Base-by-base conservation (phyloP, 2,797 vertebrate species). In the Melanotaenia trifasciata region DNA sequence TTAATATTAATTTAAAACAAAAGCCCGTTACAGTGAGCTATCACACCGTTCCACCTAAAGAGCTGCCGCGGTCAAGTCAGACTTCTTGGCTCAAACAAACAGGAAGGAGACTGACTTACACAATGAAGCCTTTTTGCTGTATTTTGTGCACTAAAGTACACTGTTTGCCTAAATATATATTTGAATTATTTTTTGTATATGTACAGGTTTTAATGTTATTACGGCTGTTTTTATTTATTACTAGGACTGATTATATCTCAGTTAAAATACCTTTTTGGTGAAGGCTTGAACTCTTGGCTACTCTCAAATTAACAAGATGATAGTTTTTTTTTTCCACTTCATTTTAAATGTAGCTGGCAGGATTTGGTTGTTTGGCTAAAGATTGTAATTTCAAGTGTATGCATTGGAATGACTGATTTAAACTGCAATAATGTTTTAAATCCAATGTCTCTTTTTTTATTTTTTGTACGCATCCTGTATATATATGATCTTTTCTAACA, bases 181-280 rank as follows among this genome's bases (percentile, higher is more conserved):
- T 87, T 90, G 75, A 88, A 84, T 87, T 88, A 72, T 78, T 86
- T 91, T 89, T 73, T 90, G 89, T 89, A 16, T 60, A 60, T 94
- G 90, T 93, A 93, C 82, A 91, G 87, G 58, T 92, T 89, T 69
- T 89, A 83, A 81, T 87, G 79, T 91, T 87, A 91, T 90, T 87
- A 76, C 84, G 79, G 75, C 85, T 79, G 81, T 92, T 93, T 83
- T 92, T 92, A 95, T 93, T 95, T 95, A 94, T 95, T 94, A 64
- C 84, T 82, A 74, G 79, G 64, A 83, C 89, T 87, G 59, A 73
- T 80, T 80, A 68, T 78, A 84, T 85, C 69, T 86, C 71, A 78
- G 84, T 47, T 76, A 81, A 83, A 66, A 77, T 85, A 78, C 24
- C 72, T 69, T 81, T 79, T 85, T 80, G 80, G 74, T 86, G 72